phyloP scores from a whole-genome alignment of 2,797 vertebrate species.

The Sebastes itinus region DNA sequence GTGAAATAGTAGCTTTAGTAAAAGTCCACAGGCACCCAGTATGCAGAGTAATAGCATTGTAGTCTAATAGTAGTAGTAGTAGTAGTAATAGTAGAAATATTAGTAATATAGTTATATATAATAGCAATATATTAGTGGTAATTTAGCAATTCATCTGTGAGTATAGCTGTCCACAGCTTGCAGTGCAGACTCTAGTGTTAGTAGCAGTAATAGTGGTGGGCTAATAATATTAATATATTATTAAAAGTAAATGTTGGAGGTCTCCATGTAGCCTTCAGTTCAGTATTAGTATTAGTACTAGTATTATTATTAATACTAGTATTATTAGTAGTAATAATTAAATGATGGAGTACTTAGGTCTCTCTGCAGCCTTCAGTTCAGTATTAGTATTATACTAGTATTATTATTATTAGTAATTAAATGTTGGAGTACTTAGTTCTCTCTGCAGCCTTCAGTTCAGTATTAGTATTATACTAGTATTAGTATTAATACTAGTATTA shows the following conservation, averaged over 20 bases:
- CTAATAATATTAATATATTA: neutral
- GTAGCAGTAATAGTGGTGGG: neutral
- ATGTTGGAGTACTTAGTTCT: too few relatives aligned
- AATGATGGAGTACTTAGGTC: too few relatives aligned
- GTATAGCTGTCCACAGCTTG: neutral
- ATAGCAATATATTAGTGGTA: neutral
- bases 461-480: too few relatives aligned
- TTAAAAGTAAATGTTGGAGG: neutral
- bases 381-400: neutral
- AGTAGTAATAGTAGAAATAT: neutral
- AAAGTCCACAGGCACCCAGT: neutral
- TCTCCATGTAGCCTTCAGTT: neutral
- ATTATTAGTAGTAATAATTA: too few relatives aligned
- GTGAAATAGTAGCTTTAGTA: neutral
- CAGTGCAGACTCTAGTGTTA: neutral
- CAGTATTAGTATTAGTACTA: too few relatives aligned
- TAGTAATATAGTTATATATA: neutral
- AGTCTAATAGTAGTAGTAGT: neutral
- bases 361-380: too few relatives aligned
- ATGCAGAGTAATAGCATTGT: neutral
- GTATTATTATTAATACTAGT: too few relatives aligned
- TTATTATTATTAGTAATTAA: too few relatives aligned
- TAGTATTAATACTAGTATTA: too few relatives aligned
- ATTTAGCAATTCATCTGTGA: neutral
- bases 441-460: too few relatives aligned